Evolutionary conservation across 2,113 vertebrate species (phyloP).

Genomic region (Lucifuga dentata): DNA sequence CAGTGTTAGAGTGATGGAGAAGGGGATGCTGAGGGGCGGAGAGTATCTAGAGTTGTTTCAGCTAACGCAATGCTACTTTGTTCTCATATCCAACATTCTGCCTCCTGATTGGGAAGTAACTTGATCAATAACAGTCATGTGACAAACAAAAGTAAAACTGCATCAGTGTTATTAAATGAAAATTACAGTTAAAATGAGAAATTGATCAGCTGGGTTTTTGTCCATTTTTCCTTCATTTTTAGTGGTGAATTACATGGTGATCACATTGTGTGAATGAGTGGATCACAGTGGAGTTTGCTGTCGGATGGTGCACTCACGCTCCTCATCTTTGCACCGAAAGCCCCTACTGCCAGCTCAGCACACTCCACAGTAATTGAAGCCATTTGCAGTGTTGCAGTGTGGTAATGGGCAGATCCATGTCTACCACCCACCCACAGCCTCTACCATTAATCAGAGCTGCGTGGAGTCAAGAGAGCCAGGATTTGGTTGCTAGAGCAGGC

Average conservation of each 20-base stretch:
- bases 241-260: constrained; percentile 29
- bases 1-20: constrained; percentile 63
- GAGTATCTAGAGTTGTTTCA: constrained; percentile 54
- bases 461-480: constrained; percentile 74
- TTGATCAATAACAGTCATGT: constrained; percentile 32
- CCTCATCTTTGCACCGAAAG: constrained; percentile 72
- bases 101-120: constrained; percentile 23
- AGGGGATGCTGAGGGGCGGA: constrained; percentile 57
- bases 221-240: neutral
- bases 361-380: constrained; percentile 86
- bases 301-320: constrained; percentile 66
- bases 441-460: constrained; percentile 85
- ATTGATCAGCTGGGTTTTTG: neutral
- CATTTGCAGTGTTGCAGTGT: constrained; percentile 86
- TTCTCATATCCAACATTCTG: constrained; percentile 30
- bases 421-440: constrained; percentile 85
- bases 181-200: constrained; percentile 10
- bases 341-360: constrained; percentile 85
- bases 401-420: constrained; percentile 85
- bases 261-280: constrained; percentile 63
- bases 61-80: constrained; percentile 37
- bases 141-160: constrained; percentile 3
- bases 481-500: constrained; percentile 76
- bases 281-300: constrained; percentile 65
- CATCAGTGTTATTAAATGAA: constrained; percentile 7